Conservation (phyloP, 2,113 vertebrate genomes). For the Formicarius rufipectus region DNA sequence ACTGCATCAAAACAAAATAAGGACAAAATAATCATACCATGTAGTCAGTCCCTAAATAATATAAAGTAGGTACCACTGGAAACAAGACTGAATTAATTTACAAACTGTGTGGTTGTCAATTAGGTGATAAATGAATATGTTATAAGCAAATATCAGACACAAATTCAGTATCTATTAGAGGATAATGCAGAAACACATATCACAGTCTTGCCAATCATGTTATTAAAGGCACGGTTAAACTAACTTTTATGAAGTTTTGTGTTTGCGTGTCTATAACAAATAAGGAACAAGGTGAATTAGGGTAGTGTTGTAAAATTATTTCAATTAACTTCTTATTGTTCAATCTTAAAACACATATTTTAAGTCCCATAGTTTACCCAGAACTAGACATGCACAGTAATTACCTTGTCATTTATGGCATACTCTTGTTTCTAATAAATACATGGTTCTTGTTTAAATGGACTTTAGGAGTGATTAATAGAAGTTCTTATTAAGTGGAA, state of each 20-base stretch:
- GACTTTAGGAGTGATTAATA: neutral
- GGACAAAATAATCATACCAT: neutral
- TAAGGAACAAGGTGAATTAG: neutral
- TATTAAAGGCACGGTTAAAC: neutral
- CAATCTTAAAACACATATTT: neutral
- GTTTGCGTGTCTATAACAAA: neutral
- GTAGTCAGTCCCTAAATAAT: neutral
- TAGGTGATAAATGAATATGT: neutral
- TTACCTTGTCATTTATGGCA: neutral
- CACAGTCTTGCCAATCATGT: neutral
- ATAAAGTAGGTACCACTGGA: neutral
- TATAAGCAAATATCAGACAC: neutral
- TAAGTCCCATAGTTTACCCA: neutral
- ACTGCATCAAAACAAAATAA: neutral
- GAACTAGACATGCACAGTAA: neutral
- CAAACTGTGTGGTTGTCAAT: neutral
- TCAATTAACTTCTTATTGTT: slow-evolving; percentile 24
- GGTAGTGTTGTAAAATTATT: neutral
- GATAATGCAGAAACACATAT: neutral
- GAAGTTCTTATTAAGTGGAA: neutral
- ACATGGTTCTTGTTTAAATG: neutral
- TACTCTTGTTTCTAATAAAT: neutral
- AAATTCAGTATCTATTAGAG: neutral
- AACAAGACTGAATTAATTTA: neutral
- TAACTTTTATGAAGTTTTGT: neutral